Conservation (phyloP, 2,797 vertebrate species). For the Thalassophryne amazonica region DNA sequence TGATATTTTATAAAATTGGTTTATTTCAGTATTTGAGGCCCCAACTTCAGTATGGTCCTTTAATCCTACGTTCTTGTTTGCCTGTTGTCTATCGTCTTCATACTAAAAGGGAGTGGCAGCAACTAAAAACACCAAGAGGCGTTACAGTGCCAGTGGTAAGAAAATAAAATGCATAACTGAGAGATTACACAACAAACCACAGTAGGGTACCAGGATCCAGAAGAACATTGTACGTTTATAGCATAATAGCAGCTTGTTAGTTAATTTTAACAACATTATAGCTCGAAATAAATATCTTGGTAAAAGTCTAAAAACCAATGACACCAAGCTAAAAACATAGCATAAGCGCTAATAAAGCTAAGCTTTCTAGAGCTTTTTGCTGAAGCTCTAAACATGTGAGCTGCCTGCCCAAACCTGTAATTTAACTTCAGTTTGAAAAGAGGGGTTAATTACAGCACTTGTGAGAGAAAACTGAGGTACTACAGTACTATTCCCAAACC, state of each 20-base stretch:
- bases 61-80: too few species aligned
- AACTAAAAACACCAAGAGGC: constrained; percentile 68
- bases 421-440: constrained; percentile 62
- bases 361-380: constrained; percentile 41
- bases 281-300: constrained; percentile 75
- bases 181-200: constrained; percentile 92
- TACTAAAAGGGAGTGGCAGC: constrained; percentile 39
- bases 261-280: constrained; percentile 75
- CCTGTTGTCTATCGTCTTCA: constrained; percentile 25
- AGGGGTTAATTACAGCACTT: constrained; percentile 49
- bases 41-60: too few species aligned
- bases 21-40: too few species aligned
- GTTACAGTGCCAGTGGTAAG: constrained; percentile 82
- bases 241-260: constrained; percentile 67
- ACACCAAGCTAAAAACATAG: constrained; percentile 37
- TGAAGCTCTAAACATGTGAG: constrained; percentile 60
- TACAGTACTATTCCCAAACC: constrained; percentile 14
- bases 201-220: constrained; percentile 82
- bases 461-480: constrained; percentile 32
- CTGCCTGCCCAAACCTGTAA: constrained; percentile 62
- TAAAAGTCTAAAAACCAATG: constrained; percentile 30
- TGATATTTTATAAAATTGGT: too few species aligned
- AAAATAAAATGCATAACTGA: constrained; percentile 86
- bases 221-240: constrained; percentile 55
- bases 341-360: constrained; percentile 20